phyloP scores from a whole-genome alignment of 2,113 vertebrate species.

The Fregetta grallaria region DNA sequence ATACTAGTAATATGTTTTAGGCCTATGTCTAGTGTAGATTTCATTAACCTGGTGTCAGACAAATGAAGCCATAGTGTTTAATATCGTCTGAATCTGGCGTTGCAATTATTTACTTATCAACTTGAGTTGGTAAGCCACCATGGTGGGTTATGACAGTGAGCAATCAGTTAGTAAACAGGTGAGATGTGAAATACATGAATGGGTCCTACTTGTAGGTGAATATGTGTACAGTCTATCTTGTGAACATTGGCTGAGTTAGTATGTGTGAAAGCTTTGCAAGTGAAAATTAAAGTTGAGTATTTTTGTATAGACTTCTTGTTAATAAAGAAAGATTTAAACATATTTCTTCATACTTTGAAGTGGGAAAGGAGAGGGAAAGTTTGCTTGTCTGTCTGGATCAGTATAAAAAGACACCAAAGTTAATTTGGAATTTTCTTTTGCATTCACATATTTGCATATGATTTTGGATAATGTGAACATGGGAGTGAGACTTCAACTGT shows the following conservation, averaged over 20 bases:
- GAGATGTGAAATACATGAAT: background rate
- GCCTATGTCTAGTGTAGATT: background rate
- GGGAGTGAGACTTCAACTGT: background rate
- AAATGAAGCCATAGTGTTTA: background rate
- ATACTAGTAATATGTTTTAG: background rate
- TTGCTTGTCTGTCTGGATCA: background rate
- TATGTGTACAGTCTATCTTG: background rate
- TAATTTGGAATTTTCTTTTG: background rate
- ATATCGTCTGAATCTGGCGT: background rate
- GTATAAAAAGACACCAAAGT: background rate
- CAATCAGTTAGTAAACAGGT: background rate
- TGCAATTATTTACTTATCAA: background rate
- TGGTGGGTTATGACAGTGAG: background rate
- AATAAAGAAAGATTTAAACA: background rate
- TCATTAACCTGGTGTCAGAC: background rate
- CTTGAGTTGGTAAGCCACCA: background rate
- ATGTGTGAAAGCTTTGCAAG: background rate
- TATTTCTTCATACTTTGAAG: background rate
- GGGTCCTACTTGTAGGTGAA: background rate
- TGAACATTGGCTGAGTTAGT: background rate
- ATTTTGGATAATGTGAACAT: constrained; percentile 1
- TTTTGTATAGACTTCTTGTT: background rate
- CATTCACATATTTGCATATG: background rate
- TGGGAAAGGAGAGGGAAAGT: background rate
- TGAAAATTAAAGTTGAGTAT: background rate